phyloP scores from a whole-genome alignment of 2,797 vertebrate species.

The Siniperca obscura region DNA sequence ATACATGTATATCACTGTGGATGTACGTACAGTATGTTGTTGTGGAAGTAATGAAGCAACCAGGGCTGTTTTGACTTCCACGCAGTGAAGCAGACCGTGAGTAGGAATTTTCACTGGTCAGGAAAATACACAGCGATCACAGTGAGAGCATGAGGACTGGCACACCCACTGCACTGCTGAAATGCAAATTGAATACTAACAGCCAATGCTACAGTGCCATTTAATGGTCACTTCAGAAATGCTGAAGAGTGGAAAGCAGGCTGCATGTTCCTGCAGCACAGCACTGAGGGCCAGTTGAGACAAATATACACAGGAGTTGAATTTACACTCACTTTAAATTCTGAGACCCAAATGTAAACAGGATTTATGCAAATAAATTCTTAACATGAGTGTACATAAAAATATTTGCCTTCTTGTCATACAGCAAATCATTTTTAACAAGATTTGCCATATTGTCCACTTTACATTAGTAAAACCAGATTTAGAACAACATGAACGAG shows the following conservation, averaged over 20 bases:
- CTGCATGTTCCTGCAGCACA: not conserved
- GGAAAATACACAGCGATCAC: conserved; percentile 40
- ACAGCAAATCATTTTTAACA: not conserved
- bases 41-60: conserved; percentile 37
- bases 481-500: not conserved
- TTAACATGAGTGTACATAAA: not conserved
- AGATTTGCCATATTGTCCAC: not conserved
- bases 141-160: conserved; percentile 25
- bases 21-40: conserved; percentile 25
- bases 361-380: not conserved
- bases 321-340: conserved; percentile 2
- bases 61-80: conserved; percentile 37
- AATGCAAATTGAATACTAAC: conserved; percentile 43
- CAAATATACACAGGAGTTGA: not conserved
- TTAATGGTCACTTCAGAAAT: conserved; percentile 37
- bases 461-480: not conserved
- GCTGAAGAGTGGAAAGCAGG: conserved; percentile 26
- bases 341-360: not conserved
- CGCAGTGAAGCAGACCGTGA: conserved; percentile 18
- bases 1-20: conserved; percentile 1
- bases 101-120: conserved; percentile 18
- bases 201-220: conserved; percentile 8
- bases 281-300: conserved; percentile 18
- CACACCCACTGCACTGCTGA: conserved; percentile 35
- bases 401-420: not conserved